phyloP scores from a whole-genome alignment of 2,113 vertebrate species.

The human region DNA sequence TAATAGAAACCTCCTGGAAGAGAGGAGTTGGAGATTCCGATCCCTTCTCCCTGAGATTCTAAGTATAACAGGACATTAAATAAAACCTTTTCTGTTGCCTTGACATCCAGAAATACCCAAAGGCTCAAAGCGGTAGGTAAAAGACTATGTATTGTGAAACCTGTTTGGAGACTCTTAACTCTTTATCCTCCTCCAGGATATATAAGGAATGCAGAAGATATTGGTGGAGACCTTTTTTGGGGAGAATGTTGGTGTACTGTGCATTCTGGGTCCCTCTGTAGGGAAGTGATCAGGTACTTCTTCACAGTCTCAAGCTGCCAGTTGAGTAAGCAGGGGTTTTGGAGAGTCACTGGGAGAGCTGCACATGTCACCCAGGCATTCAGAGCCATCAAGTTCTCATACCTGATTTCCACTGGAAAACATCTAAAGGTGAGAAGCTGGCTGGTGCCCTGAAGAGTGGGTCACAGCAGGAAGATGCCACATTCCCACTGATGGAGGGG shows the following conservation, averaged over 20 bases:
- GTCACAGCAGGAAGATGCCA: fast-evolving
- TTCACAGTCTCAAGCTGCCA: not conserved
- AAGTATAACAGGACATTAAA: not conserved
- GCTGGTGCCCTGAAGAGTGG: not conserved
- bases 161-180: not conserved
- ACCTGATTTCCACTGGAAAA: not conserved
- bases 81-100: not conserved
- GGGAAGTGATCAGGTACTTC: not conserved
- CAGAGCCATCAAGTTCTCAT: not conserved
- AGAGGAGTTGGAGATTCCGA: not conserved
- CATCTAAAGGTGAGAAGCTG: too few relatives aligned
- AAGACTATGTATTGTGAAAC: too few relatives aligned
- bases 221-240: not conserved
- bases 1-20: not conserved
- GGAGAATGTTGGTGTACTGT: not conserved
- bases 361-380: too few relatives aligned
- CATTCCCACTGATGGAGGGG: not conserved
- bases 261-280: not conserved
- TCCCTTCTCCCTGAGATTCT: not conserved
- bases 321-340: not conserved
- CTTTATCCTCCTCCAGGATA: not conserved
- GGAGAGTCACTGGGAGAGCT: not conserved
- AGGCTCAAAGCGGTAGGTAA: not conserved
- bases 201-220: not conserved
- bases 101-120: not conserved